Evolutionary conservation across 2,797 vertebrate species (phyloP), one percentile per base, ranked within the genome.

Genomic region (Vultur gryphus): DNA sequence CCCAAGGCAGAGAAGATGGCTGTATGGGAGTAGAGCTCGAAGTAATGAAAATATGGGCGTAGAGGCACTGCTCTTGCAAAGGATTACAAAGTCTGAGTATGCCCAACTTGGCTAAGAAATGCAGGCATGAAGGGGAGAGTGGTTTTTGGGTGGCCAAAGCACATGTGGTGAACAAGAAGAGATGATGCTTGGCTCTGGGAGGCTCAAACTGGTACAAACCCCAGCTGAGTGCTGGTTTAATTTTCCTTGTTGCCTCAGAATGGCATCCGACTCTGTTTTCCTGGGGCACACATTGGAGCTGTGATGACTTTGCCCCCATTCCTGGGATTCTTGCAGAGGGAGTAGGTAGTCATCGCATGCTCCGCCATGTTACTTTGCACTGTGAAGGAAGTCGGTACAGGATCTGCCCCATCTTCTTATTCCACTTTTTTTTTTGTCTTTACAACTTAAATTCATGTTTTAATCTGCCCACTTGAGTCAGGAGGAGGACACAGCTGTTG

Each of bases 271-370:
- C 51, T 33, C 39, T 96, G 37, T 76, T 85, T 82, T 95, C 66
- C 66, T 54, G 75, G 37, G 58, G 48, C 33, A 11, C 28, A 10
- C 54, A 17, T 2, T 33, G 48, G 82, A 75, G 58, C 69, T 84
- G 26, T 88, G 73, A 80, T 93, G 91, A 57, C 77, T 91, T 95
- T 93, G 80, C 16, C 61, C 85, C 86, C 85, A 62, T 92, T 97
- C 90, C n/a, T 93, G 54, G 77, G 77, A 96, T 96, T 95, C 85
- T 90, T 90, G 76, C 57, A 59, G 69, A 52, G 58, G 73, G 61
- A 91, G 65, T n/a, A 65, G 66, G 57, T 44, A 37, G 29, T 89
- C 73, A 86, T 43, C 61, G 43, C 10, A 3, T 62, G 52, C 59
- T 91, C 33, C 3, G 1, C 58, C 1, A 0, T 35, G 29, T 66